Evolutionary conservation across 1,140 invertebrate species (phyloP).

Genomic region (Charaxes varanes): DNA sequence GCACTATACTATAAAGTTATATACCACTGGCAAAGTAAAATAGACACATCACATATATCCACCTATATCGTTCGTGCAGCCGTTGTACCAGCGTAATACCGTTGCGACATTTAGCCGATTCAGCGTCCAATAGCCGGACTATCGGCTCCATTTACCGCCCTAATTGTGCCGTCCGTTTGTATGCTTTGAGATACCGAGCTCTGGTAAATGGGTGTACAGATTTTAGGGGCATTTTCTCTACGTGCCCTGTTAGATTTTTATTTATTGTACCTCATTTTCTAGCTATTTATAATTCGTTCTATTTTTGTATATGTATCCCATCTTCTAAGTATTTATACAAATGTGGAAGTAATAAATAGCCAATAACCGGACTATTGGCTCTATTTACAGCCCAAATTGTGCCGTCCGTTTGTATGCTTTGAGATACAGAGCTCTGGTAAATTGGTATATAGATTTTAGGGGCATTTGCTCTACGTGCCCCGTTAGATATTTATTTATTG

Average conservation of each 20-base stretch:
- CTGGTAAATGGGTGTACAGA: conserved; percentile 2
- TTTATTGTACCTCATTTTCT: too few relatives aligned
- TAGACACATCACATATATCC: too few relatives aligned
- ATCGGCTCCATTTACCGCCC: conserved; percentile 7
- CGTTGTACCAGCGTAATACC: conserved; percentile 5
- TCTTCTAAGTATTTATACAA: too few relatives aligned
- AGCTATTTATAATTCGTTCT: too few relatives aligned
- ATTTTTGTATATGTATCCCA: too few relatives aligned
- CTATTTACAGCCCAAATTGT: conserved; percentile 11
- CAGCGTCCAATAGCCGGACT: conserved; percentile 1
- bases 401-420: conserved; percentile 7
- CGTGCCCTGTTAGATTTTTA: too few relatives aligned
- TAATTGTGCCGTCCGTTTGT: conserved; percentile 14
- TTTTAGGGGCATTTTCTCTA: not conserved
- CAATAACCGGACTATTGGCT: conserved; percentile 1
- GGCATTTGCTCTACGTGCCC: too few relatives aligned
- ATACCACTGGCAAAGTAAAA: too few relatives aligned
- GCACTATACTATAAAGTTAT: too few relatives aligned
- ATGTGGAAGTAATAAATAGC: too few relatives aligned
- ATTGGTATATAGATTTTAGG: conserved; percentile 1
- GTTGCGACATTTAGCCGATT: conserved; percentile 9
- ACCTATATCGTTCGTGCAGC: not conserved
- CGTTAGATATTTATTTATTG: too few relatives aligned
- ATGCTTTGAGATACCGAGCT: conserved; percentile 1
- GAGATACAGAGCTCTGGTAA: conserved; percentile 3